Percentiles rank a stretch among this genome's conserved stretches.
These are phyloP conservation scores for Harlomillsia oculata DNA, from an alignment of 1,140 invertebrate genomes.

Conservation along the genomic window DNA sequence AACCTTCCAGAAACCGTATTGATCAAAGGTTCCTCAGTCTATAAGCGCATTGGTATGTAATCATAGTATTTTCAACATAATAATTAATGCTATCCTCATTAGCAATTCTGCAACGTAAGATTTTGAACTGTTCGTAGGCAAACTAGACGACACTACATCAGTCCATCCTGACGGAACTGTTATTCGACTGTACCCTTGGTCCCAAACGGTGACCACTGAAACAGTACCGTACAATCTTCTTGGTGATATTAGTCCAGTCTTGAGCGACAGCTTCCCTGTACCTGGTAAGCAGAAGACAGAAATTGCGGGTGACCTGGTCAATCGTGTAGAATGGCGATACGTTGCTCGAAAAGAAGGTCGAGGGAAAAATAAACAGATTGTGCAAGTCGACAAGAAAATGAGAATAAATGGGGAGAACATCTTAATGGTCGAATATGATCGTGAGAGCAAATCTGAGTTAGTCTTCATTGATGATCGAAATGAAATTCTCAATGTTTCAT, in stretches of 20 bases:
- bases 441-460: slow-evolving; percentile 76
- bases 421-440: slow-evolving; percentile 82
- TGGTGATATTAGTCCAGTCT: slow-evolving; percentile 66
- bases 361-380: slow-evolving; percentile 46
- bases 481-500: slow-evolving; percentile 81
- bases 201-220: slow-evolving; percentile 70
- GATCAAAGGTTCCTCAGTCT: slow-evolving; percentile 75
- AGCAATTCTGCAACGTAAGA: background rate
- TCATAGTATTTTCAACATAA: background rate
- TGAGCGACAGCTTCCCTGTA: slow-evolving; percentile 80
- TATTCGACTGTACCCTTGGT: slow-evolving; percentile 66
- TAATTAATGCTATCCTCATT: background rate
- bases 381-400: slow-evolving; percentile 71
- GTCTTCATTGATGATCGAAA: slow-evolving; percentile 80
- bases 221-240: slow-evolving; percentile 74
- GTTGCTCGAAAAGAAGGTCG: slow-evolving; percentile 58
- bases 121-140: slow-evolving; percentile 45
- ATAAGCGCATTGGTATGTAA: slow-evolving; percentile 53
- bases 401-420: slow-evolving; percentile 84
- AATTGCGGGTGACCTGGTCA: slow-evolving; percentile 78
- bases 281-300: slow-evolving; percentile 80
- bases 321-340: slow-evolving; percentile 90
- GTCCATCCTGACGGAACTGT: slow-evolving; percentile 73
- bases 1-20: slow-evolving; percentile 69
- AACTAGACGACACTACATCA: slow-evolving; percentile 66